These are phyloP conservation scores for Apogon talboti DNA, from an alignment of 2,797 vertebrate species.

Conservation along the genomic window DNA sequence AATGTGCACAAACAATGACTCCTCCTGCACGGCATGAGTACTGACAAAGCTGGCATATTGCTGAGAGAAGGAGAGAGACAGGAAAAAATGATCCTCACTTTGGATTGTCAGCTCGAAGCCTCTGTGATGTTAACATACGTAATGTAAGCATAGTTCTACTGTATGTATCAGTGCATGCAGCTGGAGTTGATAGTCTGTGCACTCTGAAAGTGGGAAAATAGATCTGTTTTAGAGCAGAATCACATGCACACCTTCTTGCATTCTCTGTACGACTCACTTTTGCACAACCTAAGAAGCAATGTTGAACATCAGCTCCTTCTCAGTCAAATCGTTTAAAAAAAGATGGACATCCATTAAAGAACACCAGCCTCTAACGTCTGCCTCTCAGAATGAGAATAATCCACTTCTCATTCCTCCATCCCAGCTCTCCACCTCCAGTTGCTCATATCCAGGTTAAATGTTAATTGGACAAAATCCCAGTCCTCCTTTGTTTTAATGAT, in stretches of 20 bases:
- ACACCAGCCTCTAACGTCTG: constrained; percentile 6
- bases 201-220: constrained; percentile 3
- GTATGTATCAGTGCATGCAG: constrained; percentile 1
- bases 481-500: constrained; percentile 52
- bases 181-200: constrained; percentile 5
- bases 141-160: constrained; percentile 1
- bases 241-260: not conserved
- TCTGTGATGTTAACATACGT: constrained; percentile 27
- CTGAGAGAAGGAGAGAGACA: constrained; percentile 24
- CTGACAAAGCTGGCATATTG: constrained; percentile 34
- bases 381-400: constrained; percentile 22
- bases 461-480: constrained; percentile 61
- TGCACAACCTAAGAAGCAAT: not conserved
- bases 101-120: constrained; percentile 43
- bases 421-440: constrained; percentile 39
- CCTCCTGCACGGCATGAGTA: constrained; percentile 39
- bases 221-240: not conserved
- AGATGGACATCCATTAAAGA: constrained; percentile 9
- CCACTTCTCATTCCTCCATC: constrained; percentile 31
- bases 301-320: constrained; percentile 10
- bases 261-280: not conserved
- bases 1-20: constrained; percentile 59
- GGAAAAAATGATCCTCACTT: constrained; percentile 27
- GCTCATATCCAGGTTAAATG: constrained; percentile 56
- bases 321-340: constrained; percentile 9